A percentile compares a stretch with the other conserved stretches of the same genome.
phyloP scores from a whole-genome alignment of 2,888 invertebrate species.

The Plebejus melissa region DNA sequence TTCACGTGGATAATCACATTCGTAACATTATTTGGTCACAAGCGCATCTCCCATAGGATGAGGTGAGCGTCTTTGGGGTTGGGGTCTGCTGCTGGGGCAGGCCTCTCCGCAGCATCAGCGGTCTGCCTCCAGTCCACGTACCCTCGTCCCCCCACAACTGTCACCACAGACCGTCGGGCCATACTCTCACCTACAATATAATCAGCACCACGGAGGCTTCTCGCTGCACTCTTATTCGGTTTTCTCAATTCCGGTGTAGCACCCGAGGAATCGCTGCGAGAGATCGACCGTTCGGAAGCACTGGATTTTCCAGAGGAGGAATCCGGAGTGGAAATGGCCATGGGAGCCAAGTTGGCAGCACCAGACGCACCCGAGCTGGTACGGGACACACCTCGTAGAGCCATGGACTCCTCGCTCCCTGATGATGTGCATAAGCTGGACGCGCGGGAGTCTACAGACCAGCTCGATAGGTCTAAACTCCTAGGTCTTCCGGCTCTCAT shows the following conservation, averaged over 20 bases:
- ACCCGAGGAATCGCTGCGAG: conserved; percentile 55
- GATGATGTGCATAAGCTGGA: conserved; percentile 90
- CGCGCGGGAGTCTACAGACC: conserved; percentile 92
- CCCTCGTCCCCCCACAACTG: conserved; percentile 92
- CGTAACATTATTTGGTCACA: conserved; percentile 50
- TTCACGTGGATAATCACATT: conserved; percentile 19
- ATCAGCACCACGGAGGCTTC: conserved; percentile 65
- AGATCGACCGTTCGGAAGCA: conserved; percentile 61
- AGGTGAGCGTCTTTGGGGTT: conserved; percentile 93
- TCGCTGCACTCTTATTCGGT: conserved; percentile 53
- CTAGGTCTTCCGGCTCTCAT: conserved; percentile 91
- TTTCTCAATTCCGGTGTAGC: conserved; percentile 45
- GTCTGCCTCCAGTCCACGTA: conserved; percentile 92
- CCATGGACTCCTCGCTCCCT: conserved; percentile 92
- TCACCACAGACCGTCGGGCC: conserved; percentile 87
- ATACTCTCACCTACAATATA: conserved; percentile 66
- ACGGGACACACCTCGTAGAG: conserved; percentile 84
- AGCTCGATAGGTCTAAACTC: conserved; percentile 90
- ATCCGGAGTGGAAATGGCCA: conserved; percentile 70
- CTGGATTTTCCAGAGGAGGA: conserved; percentile 64
- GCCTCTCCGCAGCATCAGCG: conserved; percentile 80
- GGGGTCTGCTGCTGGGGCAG: conserved; percentile 80
- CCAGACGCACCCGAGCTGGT: conserved; percentile 88
- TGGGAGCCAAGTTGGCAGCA: conserved; percentile 74
- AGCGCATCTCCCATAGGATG: conserved; percentile 89